Evolutionary conservation across 2,888 invertebrate species (phyloP).

Genomic region (Stenurella melanura): DNA sequence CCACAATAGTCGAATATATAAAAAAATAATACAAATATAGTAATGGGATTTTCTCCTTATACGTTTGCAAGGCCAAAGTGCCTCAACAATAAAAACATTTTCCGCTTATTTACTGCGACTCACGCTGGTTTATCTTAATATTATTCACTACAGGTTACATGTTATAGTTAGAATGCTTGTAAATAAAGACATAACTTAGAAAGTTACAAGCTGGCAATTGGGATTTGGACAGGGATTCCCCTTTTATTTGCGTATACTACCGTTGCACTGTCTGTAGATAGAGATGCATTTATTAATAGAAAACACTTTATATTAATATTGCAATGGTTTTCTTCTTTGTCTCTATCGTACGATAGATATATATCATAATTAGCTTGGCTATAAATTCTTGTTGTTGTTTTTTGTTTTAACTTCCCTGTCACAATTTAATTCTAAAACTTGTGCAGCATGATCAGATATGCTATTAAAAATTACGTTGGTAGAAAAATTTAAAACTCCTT

Average conservation of each 20-base stretch:
- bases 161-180: conserved; percentile 4
- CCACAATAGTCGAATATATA: neutral
- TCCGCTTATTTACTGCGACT: conserved; percentile 4
- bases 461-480: too few relatives aligned
- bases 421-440: too few relatives aligned
- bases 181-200: conserved; percentile 6
- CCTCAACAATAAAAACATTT: conserved; percentile 6
- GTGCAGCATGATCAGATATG: too few relatives aligned
- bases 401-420: too few relatives aligned
- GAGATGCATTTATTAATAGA: neutral
- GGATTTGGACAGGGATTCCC: conserved; percentile 16
- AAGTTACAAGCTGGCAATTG: conserved; percentile 8
- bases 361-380: too few relatives aligned
- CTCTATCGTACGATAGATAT: too few relatives aligned
- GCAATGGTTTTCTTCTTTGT: neutral
- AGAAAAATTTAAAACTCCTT: too few relatives aligned
- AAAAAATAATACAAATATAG: neutral
- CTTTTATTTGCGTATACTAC: neutral
- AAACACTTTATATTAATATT: neutral
- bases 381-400: too few relatives aligned
- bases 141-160: neutral
- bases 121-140: neutral
- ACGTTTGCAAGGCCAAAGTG: neutral
- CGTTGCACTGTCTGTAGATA: neutral
- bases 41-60: neutral